Conservation (phyloP, 2,888 invertebrate species). For the Parnassius apollo region DNA sequence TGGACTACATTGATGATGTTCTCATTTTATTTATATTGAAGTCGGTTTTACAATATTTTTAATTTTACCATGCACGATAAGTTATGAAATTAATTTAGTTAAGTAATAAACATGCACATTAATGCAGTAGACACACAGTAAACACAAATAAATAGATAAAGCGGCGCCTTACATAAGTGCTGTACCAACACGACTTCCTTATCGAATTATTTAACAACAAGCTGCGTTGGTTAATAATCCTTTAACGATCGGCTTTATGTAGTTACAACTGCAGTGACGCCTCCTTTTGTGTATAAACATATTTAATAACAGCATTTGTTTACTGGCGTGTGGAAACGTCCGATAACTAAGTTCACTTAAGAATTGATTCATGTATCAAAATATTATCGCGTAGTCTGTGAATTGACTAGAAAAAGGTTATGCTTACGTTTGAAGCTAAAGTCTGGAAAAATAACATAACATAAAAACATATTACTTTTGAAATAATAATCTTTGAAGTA, state of each 20-base stretch:
- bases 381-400: neutral
- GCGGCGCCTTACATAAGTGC: constrained; percentile 45
- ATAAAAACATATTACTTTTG: too few relatives aligned
- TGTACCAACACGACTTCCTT: constrained; percentile 37
- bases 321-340: constrained; percentile 50
- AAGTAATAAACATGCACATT: constrained; percentile 3
- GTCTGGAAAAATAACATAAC: too few relatives aligned
- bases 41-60: too few relatives aligned
- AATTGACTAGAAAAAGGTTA: constrained; percentile 1
- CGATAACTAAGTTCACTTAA: constrained; percentile 25
- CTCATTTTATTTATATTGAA: too few relatives aligned
- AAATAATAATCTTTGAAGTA: too few relatives aligned
- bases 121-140: constrained; percentile 18
- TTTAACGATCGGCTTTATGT: constrained; percentile 36
- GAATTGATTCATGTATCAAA: constrained; percentile 14
- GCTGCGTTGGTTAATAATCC: constrained; percentile 32
- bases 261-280: constrained; percentile 36
- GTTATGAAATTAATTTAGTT: neutral
- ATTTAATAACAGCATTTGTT: constrained; percentile 43
- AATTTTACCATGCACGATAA: too few relatives aligned
- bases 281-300: constrained; percentile 40
- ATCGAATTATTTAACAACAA: constrained; percentile 36
- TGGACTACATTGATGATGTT: too few relatives aligned
- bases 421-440: too few relatives aligned
- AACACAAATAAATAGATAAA: constrained; percentile 29